phyloP scores from a whole-genome alignment of 2,888 invertebrate species.

The Melangyna quadrimaculata region DNA sequence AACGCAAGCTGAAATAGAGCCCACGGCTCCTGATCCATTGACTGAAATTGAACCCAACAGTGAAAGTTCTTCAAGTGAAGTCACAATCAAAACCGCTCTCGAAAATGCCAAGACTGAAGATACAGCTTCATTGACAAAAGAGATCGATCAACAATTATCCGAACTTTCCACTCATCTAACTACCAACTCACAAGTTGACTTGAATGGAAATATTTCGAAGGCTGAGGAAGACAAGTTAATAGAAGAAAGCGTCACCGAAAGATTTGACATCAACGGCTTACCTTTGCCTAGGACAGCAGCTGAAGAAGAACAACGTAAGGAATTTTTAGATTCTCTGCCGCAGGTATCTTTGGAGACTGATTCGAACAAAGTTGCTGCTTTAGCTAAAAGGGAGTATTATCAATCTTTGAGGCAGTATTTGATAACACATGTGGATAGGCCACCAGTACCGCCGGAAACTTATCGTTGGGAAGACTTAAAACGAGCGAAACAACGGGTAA shows the following conservation, averaged over 20 bases:
- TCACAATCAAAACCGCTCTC: not conserved
- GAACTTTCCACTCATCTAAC: slow-evolving; percentile 46
- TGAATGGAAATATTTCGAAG: slow-evolving; percentile 55
- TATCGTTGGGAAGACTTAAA: slow-evolving; percentile 91
- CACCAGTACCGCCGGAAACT: slow-evolving; percentile 88
- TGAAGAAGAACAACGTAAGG: slow-evolving; percentile 78
- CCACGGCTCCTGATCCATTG: slow-evolving; percentile 9
- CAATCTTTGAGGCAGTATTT: slow-evolving; percentile 79
- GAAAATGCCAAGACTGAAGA: slow-evolving; percentile 58
- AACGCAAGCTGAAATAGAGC: slow-evolving; percentile 18
- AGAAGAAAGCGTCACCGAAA: not conserved
- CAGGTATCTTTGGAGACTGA: slow-evolving; percentile 76
- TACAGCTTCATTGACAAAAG: slow-evolving; percentile 46
- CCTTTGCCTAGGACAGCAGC: slow-evolving; percentile 77
- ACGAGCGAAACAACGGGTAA: slow-evolving; percentile 84
- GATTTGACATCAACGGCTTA: slow-evolving; percentile 74
- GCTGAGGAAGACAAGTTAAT: not conserved
- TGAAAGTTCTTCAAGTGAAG: not conserved
- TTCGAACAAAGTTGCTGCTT: slow-evolving; percentile 76
- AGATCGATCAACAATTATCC: slow-evolving; percentile 59
- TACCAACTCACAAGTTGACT: slow-evolving; percentile 33
- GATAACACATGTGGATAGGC: slow-evolving; percentile 79
- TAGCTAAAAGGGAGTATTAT: slow-evolving; percentile 80
- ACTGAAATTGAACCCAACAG: not conserved
- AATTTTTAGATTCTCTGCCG: slow-evolving; percentile 79